A percentile compares a stretch with the other conserved stretches of the same genome.
Conservation (phyloP, 1,140 invertebrate species). For the Apis dorsata region DNA sequence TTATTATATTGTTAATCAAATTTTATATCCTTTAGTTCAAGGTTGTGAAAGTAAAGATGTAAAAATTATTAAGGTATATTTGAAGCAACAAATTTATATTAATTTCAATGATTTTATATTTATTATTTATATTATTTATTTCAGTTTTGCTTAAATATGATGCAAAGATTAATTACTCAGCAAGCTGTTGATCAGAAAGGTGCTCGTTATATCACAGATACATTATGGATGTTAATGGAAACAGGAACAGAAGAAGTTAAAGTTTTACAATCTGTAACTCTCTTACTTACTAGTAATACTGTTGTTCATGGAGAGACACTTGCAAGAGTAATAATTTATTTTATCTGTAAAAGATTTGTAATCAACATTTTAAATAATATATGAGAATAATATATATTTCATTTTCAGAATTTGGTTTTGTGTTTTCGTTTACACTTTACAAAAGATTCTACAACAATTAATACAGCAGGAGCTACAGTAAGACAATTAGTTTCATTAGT, state of each 20-base stretch:
- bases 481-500: slow-evolving; percentile 97
- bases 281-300: slow-evolving; percentile 95
- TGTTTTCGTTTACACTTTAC: slow-evolving; percentile 97
- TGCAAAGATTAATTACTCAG: slow-evolving; percentile 91
- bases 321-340: slow-evolving; percentile 86
- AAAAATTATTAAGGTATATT: slow-evolving; percentile 93
- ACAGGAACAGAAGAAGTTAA: slow-evolving; percentile 96
- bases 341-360: neutral
- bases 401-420: slow-evolving; percentile 92
- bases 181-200: slow-evolving; percentile 93
- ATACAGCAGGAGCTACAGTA: slow-evolving; percentile 98
- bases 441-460: slow-evolving; percentile 95
- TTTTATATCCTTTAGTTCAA: slow-evolving; percentile 97
- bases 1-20: slow-evolving; percentile 94
- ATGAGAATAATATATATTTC: neutral
- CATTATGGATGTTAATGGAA: slow-evolving; percentile 96
- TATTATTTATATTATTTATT: slow-evolving; percentile 64
- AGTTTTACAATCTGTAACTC: slow-evolving; percentile 96
- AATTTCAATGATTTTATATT: slow-evolving; percentile 20
- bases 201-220: slow-evolving; percentile 94
- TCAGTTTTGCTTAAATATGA: slow-evolving; percentile 94
- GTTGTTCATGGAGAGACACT: slow-evolving; percentile 96
- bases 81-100: neutral
- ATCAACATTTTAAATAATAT: neutral
- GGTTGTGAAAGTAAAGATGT: slow-evolving; percentile 98